Base-by-base conservation (phyloP, 2,113 vertebrate genomes). In the Strigops habroptila region DNA sequence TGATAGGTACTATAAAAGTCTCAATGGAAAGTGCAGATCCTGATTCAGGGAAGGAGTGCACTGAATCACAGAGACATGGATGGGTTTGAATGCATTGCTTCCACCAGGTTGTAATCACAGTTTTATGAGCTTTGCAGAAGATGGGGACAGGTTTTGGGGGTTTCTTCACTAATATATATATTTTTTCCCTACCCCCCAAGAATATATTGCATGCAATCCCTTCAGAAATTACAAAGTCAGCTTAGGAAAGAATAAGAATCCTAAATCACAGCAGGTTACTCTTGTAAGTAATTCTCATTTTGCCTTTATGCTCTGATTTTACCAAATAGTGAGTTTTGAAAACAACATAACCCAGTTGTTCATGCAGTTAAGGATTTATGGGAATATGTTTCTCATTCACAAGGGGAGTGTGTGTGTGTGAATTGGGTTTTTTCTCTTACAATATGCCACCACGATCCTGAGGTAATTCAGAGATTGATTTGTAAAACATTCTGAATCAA, bases 401-500 rank as follows among this genome's bases (percentile, higher is more conserved):
- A 68, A 81, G 70, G 27, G 39, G 48, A 57, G 63, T 5, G 35
- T 41, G 51, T 88, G 64, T 84, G n/a, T 89, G 83, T 84, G 51
- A 95, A 91, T 78, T 39, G 49, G 81, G 91, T 94, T 95, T 59
- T 35, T 59, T 23, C 57, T 59, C 33, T 95, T 93, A 65, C 83
- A 91, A 60, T 95, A 76, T 53, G 76, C 91, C 83, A 96, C 90
- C 95, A 6, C 37, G 83, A 88, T 97, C 96, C 95, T 49, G 55
- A 89, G 97, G 96, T 97, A 96, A 97, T 97, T 97, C 97, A 55
- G 83, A 92, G 97, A 98, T 96, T 97, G 98, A 98, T 98, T 97
- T 97, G 96, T 97, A 95, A 97, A 98, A 95, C 97, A 91, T 96
- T 97, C 97, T 44, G 96, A 98, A 98, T 97, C 97, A 97, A 98